Evolutionary conservation across 2,888 invertebrate species (phyloP).

Genomic region (Siphlonurus alternatus): DNA sequence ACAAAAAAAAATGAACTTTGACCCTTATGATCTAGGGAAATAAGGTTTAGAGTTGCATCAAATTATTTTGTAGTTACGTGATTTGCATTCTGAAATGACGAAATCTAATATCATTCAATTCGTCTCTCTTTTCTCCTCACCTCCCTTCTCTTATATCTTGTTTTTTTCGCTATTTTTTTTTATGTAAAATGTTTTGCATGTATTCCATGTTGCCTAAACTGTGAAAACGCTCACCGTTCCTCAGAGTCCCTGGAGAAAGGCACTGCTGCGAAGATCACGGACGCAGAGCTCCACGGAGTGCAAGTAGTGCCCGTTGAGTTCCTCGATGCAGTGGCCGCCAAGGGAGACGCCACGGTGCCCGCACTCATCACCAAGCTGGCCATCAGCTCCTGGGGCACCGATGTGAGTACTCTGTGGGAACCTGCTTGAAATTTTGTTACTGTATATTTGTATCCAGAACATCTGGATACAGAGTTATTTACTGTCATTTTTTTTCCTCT

Average conservation of each 20-base stretch:
- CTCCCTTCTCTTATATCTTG: too few relatives aligned
- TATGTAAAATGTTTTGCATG: conserved; percentile 36
- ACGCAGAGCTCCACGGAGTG: conserved; percentile 48
- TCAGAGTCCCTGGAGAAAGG: conserved; percentile 47
- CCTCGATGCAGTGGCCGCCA: conserved; percentile 39
- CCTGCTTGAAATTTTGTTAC: conserved; percentile 3
- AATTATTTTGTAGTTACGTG: too few relatives aligned
- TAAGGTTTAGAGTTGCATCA: too few relatives aligned
- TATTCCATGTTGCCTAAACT: too few relatives aligned
- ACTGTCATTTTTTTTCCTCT: too few relatives aligned
- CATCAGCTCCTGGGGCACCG: conserved; percentile 70
- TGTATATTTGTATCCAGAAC: too few relatives aligned
- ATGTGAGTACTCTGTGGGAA: conserved; percentile 40
- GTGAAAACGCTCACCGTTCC: too few relatives aligned
- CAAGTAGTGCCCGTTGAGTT: conserved; percentile 68
- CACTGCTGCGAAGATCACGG: conserved; percentile 42
- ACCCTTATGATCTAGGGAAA: too few relatives aligned
- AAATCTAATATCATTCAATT: too few relatives aligned
- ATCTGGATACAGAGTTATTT: too few relatives aligned
- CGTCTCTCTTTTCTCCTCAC: conserved; percentile 1
- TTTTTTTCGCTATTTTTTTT: conserved; percentile 5
- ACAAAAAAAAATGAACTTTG: too few relatives aligned
- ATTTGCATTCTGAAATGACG: too few relatives aligned
- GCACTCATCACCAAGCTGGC: conserved; percentile 48
- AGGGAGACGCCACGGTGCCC: conserved; percentile 32